Evolutionary conservation across 35 echinoderm and acorn worm species (phyloP), one percentile per base, ranked within the genome.

Genomic region (Apostichopus japonicus): DNA sequence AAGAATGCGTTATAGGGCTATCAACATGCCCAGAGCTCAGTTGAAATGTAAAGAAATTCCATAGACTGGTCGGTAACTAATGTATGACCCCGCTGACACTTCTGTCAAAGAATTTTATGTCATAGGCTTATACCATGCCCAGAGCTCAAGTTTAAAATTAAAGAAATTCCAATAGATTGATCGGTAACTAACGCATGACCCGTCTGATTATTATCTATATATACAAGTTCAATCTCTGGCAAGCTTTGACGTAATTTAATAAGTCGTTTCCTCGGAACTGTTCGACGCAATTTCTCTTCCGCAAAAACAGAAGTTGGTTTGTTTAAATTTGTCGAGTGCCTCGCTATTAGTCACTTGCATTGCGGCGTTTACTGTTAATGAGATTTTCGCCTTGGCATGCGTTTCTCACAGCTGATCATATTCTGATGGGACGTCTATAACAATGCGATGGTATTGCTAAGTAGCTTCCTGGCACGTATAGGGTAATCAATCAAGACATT

Each of bases 271-370:
- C 79, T 53, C 79, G 5, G 79, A 83, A 54, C 79, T 54, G 79
- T 14, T 83, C 79, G 10, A 55, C 79, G 44, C 79, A 83, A 83
- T 83, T 52, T 54, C 44, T 67, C 52, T 55, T 56, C 24, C 79
- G 33, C 17, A 54, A 83, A 83, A 83, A 54, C 27, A 83, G 10
- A 53, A 83, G 79, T 55, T 55, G 79, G 79, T 83, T 83, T 83
- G 79, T 83, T 83, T 83, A 83, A 83, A 83, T 83, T 83, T 83
- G 24, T 33, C 51, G 19, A 67, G 54, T 24, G n/a, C 2, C 79
- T 83, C 79, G 79, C 79, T 83, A 83, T 83, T 83, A 83, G 33
- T 83, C 79, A 83, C 54, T 83, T 83, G 52, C 79, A 44, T 54
- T 54, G 52, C 16, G 44, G 6, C 79, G n/a, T 54, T 83, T 83